Conservation (phyloP, 2,888 invertebrate species). For the Melangyna quadrimaculata region DNA sequence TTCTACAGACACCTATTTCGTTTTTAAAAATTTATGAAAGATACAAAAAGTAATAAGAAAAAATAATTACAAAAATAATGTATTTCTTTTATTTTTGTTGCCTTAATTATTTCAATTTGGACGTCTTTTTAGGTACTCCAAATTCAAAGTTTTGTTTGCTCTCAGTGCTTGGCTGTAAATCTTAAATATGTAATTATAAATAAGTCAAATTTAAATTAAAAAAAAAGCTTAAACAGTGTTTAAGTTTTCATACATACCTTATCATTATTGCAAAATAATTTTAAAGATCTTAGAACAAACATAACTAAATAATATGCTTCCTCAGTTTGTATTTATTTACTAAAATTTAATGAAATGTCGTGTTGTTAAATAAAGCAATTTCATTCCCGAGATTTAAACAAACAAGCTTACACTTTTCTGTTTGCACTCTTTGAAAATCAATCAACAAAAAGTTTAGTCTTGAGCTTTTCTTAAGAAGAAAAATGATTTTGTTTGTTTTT, state of each 20-base stretch:
- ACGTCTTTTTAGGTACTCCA: background rate
- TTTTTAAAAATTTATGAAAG: background rate
- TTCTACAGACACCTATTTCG: too few species aligned
- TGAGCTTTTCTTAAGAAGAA: too few species aligned
- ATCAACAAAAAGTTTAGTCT: too few species aligned
- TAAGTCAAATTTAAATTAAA: background rate
- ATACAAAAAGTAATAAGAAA: background rate
- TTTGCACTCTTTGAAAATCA: too few species aligned
- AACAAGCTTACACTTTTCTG: too few species aligned
- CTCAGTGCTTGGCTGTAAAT: background rate
- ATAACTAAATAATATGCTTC: background rate
- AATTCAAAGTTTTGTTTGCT: background rate
- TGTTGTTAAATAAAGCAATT: background rate
- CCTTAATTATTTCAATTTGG: background rate
- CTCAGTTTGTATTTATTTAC: too few species aligned
- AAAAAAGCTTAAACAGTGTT: background rate
- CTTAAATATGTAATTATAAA: background rate
- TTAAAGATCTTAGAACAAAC: background rate
- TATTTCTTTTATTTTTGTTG: background rate
- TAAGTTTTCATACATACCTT: background rate
- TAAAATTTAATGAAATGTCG: background rate
- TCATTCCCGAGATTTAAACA: background rate
- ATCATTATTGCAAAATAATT: background rate
- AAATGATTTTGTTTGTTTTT: too few species aligned
- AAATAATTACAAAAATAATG: background rate